Conservation (phyloP, 2,888 invertebrate genomes). For the Tetanocera ferruginea region DNA sequence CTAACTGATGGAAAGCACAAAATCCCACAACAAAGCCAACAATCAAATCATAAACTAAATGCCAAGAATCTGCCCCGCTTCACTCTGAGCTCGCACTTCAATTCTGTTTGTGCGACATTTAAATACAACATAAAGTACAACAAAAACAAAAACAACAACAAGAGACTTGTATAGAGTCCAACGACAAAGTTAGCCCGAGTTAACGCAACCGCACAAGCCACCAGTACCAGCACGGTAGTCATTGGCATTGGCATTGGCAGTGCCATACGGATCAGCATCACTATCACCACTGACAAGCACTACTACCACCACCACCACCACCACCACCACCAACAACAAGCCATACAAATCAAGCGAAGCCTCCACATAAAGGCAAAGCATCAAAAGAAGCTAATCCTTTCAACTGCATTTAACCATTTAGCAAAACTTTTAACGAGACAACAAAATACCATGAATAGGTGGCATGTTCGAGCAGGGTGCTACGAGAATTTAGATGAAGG, state of each 20-base stretch:
- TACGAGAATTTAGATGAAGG: neutral
- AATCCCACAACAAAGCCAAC: conserved; percentile 2
- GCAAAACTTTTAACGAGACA: conserved; percentile 31
- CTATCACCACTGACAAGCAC: too few species aligned
- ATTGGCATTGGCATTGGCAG: neutral
- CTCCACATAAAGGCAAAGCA: conserved; percentile 13
- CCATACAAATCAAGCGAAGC: conserved; percentile 19
- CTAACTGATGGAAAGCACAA: neutral
- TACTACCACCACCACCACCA: neutral
- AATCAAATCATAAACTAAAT: conserved; percentile 8
- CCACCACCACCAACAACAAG: neutral
- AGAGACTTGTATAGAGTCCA: neutral
- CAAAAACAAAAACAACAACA: neutral
- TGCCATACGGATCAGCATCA: neutral
- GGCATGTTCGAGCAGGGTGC: neutral
- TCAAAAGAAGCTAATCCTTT: conserved; percentile 28
- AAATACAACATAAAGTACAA: too few species aligned
- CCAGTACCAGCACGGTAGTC: too few species aligned
- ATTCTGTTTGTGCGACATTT: too few species aligned
- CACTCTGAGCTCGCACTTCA: too few species aligned
- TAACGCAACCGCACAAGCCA: neutral
- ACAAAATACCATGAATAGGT: neutral
- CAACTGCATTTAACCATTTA: conserved; percentile 36
- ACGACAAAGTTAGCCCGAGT: neutral
- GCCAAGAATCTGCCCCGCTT: neutral